These are phyloP conservation scores for Byasa hedistus DNA, from an alignment of 2,888 invertebrate genomes.

Conservation along the genomic window DNA sequence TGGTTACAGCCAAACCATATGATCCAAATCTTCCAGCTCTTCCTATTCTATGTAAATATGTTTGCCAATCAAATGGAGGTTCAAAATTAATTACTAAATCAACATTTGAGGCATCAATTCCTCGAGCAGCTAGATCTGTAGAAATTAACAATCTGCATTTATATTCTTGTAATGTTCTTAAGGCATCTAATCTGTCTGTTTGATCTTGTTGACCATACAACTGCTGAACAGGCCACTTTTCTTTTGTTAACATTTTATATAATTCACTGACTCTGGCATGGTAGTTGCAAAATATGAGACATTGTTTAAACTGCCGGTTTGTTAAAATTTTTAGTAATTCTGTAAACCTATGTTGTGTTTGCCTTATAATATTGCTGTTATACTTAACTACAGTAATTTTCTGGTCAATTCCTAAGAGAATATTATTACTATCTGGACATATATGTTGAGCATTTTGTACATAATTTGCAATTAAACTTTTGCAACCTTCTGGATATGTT, in stretches of 20 bases:
- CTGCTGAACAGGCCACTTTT: constrained; percentile 88
- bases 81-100: constrained; percentile 97
- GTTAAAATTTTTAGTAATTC: constrained; percentile 84
- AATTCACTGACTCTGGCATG: constrained; percentile 91
- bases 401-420: constrained; percentile 91
- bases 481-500: constrained; percentile 90
- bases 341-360: constrained; percentile 83
- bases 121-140: constrained; percentile 95
- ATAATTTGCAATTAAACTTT: constrained; percentile 84
- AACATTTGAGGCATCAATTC: constrained; percentile 95
- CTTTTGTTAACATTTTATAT: constrained; percentile 83
- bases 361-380: constrained; percentile 82
- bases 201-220: constrained; percentile 91
- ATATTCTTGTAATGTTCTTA: constrained; percentile 88
- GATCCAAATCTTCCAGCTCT: constrained; percentile 96
- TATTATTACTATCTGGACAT: constrained; percentile 81
- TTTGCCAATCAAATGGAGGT: constrained; percentile 87
- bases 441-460: constrained; percentile 89
- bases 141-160: constrained; percentile 92
- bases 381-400: constrained; percentile 83
- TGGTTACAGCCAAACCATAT: constrained; percentile 88
- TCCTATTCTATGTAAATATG: constrained; percentile 96
- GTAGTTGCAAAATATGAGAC: constrained; percentile 94
- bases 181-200: constrained; percentile 85
- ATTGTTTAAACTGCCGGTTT: constrained; percentile 90